phyloP scores from a whole-genome alignment of 2,888 invertebrate genomes.

The Cephus nigrinus region DNA sequence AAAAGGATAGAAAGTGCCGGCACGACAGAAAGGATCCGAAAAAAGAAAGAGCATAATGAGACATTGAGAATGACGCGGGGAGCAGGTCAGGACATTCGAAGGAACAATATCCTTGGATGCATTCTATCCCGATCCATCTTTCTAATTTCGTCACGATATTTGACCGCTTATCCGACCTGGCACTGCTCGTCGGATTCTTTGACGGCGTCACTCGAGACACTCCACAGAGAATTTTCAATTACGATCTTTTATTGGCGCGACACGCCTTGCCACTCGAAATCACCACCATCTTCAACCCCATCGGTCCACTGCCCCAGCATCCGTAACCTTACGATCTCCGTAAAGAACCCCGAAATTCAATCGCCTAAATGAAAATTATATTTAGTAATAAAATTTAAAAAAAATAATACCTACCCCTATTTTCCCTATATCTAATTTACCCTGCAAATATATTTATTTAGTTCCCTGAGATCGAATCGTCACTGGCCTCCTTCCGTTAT shows the following conservation, averaged over 20 bases:
- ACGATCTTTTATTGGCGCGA: not conserved
- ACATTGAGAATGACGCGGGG: conserved; percentile 6
- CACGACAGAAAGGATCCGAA: not conserved
- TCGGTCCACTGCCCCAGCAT: not conserved
- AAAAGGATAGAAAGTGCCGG: not conserved
- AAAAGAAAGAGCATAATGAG: conserved; percentile 8
- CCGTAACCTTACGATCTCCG: not conserved
- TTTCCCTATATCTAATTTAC: not conserved
- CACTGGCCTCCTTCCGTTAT: not conserved
- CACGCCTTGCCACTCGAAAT: not conserved
- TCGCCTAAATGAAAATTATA: not conserved
- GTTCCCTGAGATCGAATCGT: not conserved
- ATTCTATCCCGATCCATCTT: conserved; percentile 2
- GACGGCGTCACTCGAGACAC: not conserved
- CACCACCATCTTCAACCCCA: not conserved
- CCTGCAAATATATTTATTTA: not conserved
- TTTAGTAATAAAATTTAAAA: not conserved
- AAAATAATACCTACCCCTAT: not conserved
- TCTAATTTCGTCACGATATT: conserved; percentile 7
- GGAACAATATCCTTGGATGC: conserved; percentile 5
- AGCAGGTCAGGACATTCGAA: not conserved
- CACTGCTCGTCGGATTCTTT: not conserved
- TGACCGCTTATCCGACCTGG: not conserved
- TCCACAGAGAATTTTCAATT: not conserved
- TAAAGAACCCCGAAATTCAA: not conserved